Conservation (phyloP, 2,797 vertebrate species). For the Rhinella marina region DNA sequence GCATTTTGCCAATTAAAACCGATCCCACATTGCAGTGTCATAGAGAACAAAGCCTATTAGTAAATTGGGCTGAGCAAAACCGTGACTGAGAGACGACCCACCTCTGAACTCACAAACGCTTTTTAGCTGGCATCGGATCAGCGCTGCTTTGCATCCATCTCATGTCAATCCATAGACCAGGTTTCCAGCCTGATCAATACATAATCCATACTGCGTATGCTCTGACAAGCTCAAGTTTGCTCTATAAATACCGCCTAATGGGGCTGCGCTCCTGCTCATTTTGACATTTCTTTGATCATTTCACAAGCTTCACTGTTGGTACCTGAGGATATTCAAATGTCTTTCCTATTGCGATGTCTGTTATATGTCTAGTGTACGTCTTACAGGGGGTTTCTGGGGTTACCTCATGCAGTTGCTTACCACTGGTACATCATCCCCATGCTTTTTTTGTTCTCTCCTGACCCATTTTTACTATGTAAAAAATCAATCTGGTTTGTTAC, state of each 20-base stretch:
- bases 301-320: not conserved
- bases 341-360: not conserved
- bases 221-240: not conserved
- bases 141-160: not conserved
- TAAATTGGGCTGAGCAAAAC: not conserved
- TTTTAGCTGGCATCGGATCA: not conserved
- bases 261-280: not conserved
- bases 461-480: no score
- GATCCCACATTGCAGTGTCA: not conserved
- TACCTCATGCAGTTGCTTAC: no score
- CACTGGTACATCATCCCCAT: no score
- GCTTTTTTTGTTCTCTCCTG: no score
- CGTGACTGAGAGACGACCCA: not conserved
- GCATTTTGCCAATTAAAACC: conserved; percentile 32
- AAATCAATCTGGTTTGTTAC: no score
- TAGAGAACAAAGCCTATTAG: conserved; percentile 17
- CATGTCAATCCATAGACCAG: not conserved
- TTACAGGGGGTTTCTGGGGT: no score
- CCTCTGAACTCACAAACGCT: not conserved
- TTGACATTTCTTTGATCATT: conserved; percentile 25
- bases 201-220: conserved; percentile 24
- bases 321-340: not conserved
- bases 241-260: conserved; percentile 31
- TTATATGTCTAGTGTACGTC: not conserved
- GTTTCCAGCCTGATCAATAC: conserved; percentile 26